A percentile compares a stretch with the other conserved stretches of the same genome.
phyloP scores from a whole-genome alignment of 2,113 vertebrate species.

The Mus musculus region DNA sequence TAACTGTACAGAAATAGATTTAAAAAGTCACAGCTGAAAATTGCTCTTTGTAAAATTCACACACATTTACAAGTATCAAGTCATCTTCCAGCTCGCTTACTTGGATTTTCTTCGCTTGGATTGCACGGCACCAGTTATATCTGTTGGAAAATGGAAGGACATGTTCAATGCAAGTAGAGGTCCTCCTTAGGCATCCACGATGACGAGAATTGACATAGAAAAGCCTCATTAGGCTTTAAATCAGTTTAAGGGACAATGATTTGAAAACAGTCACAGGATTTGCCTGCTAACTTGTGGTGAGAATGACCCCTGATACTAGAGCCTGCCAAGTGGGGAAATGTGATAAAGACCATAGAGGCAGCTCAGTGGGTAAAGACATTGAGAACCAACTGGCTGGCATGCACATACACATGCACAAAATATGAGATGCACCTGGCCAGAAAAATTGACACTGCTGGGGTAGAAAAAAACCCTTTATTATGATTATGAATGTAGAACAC shows the following conservation, averaged over 20 bases:
- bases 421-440: neutral
- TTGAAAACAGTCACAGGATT: neutral
- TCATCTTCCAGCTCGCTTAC: slow-evolving; percentile 89
- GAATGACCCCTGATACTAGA: neutral
- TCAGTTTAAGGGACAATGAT: neutral
- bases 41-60: slow-evolving; percentile 92
- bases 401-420: neutral
- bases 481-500: neutral
- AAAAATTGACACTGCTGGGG: neutral
- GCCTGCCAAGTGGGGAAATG: neutral
- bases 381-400: neutral
- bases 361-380: neutral
- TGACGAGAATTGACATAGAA: neutral
- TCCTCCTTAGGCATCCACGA: neutral
- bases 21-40: slow-evolving; percentile 90
- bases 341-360: neutral
- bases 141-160: slow-evolving; percentile 86
- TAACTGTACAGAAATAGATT: slow-evolving; percentile 94
- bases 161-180: slow-evolving; percentile 44
- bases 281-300: neutral
- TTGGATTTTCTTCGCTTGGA: slow-evolving; percentile 99
- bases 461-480: neutral
- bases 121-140: slow-evolving; percentile 95
- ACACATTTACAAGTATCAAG: slow-evolving; percentile 94
- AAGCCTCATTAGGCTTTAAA: neutral